phyloP scores from a whole-genome alignment of 2,888 invertebrate species.

The Aporophyla nigra region DNA sequence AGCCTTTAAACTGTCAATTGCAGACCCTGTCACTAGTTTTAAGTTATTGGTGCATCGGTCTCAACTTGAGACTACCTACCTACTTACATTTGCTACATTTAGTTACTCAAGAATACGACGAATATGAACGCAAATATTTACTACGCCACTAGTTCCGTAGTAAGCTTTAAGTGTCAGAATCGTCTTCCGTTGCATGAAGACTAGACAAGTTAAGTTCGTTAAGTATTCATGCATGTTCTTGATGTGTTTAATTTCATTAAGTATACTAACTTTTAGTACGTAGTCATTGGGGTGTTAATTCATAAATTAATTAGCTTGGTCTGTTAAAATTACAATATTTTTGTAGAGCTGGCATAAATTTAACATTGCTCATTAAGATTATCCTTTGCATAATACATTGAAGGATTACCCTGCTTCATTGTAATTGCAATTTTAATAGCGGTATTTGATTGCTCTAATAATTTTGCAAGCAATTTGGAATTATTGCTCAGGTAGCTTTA shows the following conservation, averaged over 20 bases:
- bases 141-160: conserved; percentile 7
- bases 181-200: conserved; percentile 42
- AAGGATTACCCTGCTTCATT: conserved; percentile 41
- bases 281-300: conserved; percentile 30
- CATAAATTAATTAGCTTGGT: conserved; percentile 39
- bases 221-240: conserved; percentile 57
- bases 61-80: conserved; percentile 26
- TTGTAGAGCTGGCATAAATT: conserved; percentile 35
- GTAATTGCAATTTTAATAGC: conserved; percentile 34
- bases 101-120: conserved; percentile 2
- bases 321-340: conserved; percentile 35
- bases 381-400: conserved; percentile 38
- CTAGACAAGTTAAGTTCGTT: conserved; percentile 49
- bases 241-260: conserved; percentile 47
- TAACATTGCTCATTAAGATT: conserved; percentile 43
- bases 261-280: conserved; percentile 28
- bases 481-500: conserved; percentile 47
- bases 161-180: conserved; percentile 31
- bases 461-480: conserved; percentile 41
- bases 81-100: conserved; percentile 18
- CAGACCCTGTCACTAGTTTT: conserved; percentile 53
- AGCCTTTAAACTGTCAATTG: conserved; percentile 62
- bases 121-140: conserved; percentile 24
- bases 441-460: conserved; percentile 34
- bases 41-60: conserved; percentile 52